Percentiles rank a stretch among this genome's conserved stretches.
Evolutionary conservation across 1,140 invertebrate species (phyloP).

Genomic region (Macrocentrus cingulum): DNA sequence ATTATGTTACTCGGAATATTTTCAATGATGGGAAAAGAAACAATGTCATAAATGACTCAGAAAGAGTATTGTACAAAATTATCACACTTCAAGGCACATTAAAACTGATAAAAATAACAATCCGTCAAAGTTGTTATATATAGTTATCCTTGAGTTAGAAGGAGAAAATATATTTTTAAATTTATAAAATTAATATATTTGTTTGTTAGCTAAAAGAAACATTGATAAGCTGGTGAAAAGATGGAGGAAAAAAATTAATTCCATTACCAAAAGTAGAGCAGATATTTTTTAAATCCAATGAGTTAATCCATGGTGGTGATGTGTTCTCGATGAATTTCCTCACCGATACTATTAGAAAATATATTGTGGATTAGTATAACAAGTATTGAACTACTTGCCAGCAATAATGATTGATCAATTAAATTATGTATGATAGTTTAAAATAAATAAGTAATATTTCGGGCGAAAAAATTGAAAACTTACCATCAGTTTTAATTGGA

Average conservation of each 20-base stretch:
- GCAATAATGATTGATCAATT: conserved; percentile 17
- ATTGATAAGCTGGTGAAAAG: no score
- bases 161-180: no score
- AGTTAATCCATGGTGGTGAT: conserved; percentile 24
- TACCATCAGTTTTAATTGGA: conserved; percentile 34
- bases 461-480: conserved; percentile 28
- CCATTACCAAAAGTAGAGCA: conserved; percentile 29
- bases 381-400: conserved; percentile 22
- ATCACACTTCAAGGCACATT: no score
- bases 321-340: conserved; percentile 27
- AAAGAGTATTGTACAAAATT: no score
- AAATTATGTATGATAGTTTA: conserved; percentile 21
- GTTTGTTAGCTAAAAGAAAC: no score
- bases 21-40: no score
- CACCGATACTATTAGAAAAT: conserved; percentile 24
- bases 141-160: no score
- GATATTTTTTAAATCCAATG: conserved; percentile 25
- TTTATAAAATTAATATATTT: no score
- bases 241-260: not conserved
- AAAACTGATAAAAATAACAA: no score
- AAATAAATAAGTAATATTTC: not conserved
- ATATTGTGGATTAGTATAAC: conserved; percentile 22
- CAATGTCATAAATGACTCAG: no score
- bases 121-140: no score
- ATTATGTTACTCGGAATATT: no score